These are phyloP conservation scores for Lemur catta DNA, from an alignment of 2,797 vertebrate genomes.

Conservation along the genomic window DNA sequence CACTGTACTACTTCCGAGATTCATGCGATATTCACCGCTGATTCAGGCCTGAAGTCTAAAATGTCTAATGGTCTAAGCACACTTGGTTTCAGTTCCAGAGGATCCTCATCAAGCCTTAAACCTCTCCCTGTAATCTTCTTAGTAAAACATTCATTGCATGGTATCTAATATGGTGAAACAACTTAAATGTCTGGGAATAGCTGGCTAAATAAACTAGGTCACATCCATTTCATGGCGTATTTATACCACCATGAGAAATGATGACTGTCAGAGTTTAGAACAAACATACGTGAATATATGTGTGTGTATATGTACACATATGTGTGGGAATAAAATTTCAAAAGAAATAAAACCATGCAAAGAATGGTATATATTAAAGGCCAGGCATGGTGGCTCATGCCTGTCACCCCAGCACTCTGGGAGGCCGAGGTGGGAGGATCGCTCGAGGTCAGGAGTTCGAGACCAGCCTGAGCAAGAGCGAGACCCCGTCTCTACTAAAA, in stretches of 20 bases:
- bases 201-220: not conserved
- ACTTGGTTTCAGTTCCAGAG: not conserved
- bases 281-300: not conserved
- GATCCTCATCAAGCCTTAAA: not conserved
- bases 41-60: not conserved
- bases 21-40: not conserved
- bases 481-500: too few species aligned
- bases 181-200: not conserved
- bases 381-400: too few species aligned
- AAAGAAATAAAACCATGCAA: not conserved
- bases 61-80: not conserved
- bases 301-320: not conserved
- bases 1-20: not conserved
- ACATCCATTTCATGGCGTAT: not conserved
- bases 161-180: not conserved
- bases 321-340: not conserved
- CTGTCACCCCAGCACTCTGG: too few species aligned
- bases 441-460: too few species aligned
- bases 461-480: too few species aligned
- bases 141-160: not conserved
- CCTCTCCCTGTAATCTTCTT: not conserved
- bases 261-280: not conserved
- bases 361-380: not conserved
- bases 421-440: too few species aligned
- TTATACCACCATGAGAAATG: not conserved